Base-by-base conservation (phyloP, 64 coral and sea anemone genomes). In the Montipora cactus region DNA sequence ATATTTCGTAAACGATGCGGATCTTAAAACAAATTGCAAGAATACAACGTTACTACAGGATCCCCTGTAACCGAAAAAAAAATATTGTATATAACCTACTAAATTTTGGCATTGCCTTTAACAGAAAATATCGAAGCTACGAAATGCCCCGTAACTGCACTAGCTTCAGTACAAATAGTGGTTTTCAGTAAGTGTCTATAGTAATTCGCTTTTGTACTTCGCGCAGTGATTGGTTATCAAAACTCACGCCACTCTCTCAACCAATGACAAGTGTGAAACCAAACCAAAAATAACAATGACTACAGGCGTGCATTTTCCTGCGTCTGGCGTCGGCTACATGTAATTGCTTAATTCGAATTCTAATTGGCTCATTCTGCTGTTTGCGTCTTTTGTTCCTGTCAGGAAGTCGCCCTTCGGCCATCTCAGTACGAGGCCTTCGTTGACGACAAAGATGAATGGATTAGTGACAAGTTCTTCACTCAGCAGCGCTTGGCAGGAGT, bases 401-500 rank as follows among this genome's bases (percentile, higher is more conserved):
- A 90, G 89, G 77, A 78, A 5, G 48, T 48, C 44, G 58, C 79
- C 5, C 14, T 21, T 5, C 76, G 19, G 14, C 61, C 89, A 49
- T 79, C 89, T 21, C 55, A 81, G 25, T n/a, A 61, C 23, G 76
- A 90, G 44, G 15, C 75, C 7, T 93, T 86, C 44, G 68, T 86
- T 47, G 23, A 37, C 16, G 44, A 78, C 75, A 86, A 72, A 62
- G 75, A 71, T 45, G 9, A 77, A 69, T 93, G 81, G 91, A 93
- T 93, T 46, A 61, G 49, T 20, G 91, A 93, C 49, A 74, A 87
- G 20, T 76, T 75, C 16, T 93, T 93, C 62, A 61, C 91, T 77
- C 80, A 87, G 51, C 91, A 93, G 16, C 68, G 91, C 15, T 49
- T 93, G 57, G 81, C 81, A 22, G 91, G 91, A 18, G 44, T 61